Evolutionary conservation across 53 echinoderm and acorn worm genomes (phyloP), one percentile per base, ranked within the genome.

Genomic region (Astropecten irregularis): DNA sequence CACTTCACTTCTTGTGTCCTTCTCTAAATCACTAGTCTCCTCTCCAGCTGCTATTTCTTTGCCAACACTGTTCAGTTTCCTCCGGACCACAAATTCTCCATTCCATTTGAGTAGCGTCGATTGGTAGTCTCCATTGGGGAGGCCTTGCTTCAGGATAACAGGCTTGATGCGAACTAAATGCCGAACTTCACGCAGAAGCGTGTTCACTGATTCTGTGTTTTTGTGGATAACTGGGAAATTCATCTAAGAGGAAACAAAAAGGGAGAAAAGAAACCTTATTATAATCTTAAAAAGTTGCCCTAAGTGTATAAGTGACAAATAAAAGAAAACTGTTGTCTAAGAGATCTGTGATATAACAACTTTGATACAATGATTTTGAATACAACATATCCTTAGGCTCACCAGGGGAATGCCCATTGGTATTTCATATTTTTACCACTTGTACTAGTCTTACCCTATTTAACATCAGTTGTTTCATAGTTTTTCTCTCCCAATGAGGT

Each of bases 101-200:
- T 93, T 91, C 86, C 88, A 90, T 62, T 93, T 93, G 42, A 95
- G 84, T 7, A 92, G 82, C 4, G 92, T 93, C 13, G 93, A 90
- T 25, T 91, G 89, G 60, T 91, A 93, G 56, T 95, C 96, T 19
- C 93, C 93, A 29, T 95, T 71, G 1, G 96, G 96, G 28, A 95
- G 58, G 16, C 96, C 96, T 27, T 95, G 70, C 37, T 86, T 83
- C 2, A 91, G 81, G 44, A 48, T 62, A 13, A 95, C 57, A 1
- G 96, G 96, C 61, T 89, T 88, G 52, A 95, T 86, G n/a, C 93
- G 86, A 13, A 95, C 54, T 46, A 95, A 89, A 61, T 95, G 96
- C 23, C 91, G 68, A 13, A 95, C 87, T 8, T 59, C 51, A 2
- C 84, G 88, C 30, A 95, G 84, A 5, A 90, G 83, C 1, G 62